Evolutionary conservation across 37 sponge, comb jelly and placozoan species (phyloP), one percentile per base, ranked within the genome.

Genomic region (Theonella swinhoei): DNA sequence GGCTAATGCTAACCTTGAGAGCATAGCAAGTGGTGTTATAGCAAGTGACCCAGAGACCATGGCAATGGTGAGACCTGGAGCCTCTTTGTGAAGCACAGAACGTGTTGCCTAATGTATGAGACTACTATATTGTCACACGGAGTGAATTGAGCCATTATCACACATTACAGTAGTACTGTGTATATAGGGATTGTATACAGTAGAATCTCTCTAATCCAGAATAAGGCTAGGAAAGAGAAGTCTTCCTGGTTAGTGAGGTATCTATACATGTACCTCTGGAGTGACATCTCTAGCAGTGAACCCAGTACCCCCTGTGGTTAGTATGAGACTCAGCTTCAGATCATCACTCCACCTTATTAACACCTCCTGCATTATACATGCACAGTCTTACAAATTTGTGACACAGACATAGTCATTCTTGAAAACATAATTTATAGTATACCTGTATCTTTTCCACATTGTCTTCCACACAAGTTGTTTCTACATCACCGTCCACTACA

Each of bases 221-320:
- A n/a, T 2, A 62, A 8, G 47, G 62, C 5, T 4, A 1, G 3
- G 78, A 31, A 47, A 4, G 28, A 31, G 68, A 4, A 31, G 24
- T 0, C 14, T 65, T 77, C 23, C 66, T 8, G 34, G 39, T 64
- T 17, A 64, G 4, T 26, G 4, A 8, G 4, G 65, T 64, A 8
- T 64, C 29, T 47, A 47, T 47, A 38, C 34, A 11, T 36, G 28
- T 34, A 82, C 90, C 79, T 97, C 98, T 63, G 98, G 98, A 3
- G 99, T 99, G 47, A 99, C 96, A 83, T 99, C 99, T 37, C 95
- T 80, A 4, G 94, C 79, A 42, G 97, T 73, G 38, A 99, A 90
- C 0, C 99, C 99, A n/a, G 99, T 99, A 22, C 99, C 99, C 11
- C 99, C 99, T 0, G 96, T 95, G 19, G 97, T 96, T 8, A 99